These are phyloP conservation scores for Todiramphus chloris DNA, from an alignment of 2,113 vertebrate species.

Conservation along the genomic window DNA sequence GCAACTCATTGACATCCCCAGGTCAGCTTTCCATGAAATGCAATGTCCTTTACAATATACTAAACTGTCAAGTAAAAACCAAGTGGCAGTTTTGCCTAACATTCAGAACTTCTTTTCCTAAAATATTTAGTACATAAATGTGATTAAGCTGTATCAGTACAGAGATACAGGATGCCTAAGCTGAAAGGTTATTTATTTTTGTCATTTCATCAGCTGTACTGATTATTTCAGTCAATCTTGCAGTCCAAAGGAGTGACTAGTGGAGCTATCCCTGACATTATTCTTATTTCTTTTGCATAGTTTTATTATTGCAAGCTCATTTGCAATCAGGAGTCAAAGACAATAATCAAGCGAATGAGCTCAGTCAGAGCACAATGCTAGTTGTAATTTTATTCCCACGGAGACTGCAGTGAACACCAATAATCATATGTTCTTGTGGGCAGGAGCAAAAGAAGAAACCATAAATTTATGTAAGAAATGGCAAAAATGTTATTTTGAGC, in stretches of 20 bases:
- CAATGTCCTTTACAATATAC: neutral
- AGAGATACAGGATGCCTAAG: neutral
- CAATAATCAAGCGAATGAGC: neutral
- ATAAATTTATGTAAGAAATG: neutral
- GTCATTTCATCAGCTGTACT: neutral
- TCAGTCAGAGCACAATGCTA: neutral
- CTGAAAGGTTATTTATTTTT: neutral
- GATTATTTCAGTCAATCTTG: neutral
- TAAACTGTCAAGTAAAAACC: neutral
- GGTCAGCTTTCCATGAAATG: neutral
- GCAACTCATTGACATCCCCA: neutral
- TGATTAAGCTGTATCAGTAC: neutral
- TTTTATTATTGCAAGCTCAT: constrained; percentile 28
- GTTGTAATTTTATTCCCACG: neutral
- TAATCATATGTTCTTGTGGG: constrained; percentile 7
- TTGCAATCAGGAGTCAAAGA: constrained; percentile 13
- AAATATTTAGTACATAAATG: neutral
- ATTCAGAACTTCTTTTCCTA: neutral
- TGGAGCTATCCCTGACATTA: neutral
- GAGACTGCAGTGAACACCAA: neutral
- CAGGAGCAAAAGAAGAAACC: neutral
- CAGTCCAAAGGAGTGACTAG: neutral
- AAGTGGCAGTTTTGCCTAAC: neutral
- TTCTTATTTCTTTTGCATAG: neutral
- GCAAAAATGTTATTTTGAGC: neutral